Base-by-base conservation (phyloP, 2,888 invertebrate genomes). In the Laspeyria flexula region DNA sequence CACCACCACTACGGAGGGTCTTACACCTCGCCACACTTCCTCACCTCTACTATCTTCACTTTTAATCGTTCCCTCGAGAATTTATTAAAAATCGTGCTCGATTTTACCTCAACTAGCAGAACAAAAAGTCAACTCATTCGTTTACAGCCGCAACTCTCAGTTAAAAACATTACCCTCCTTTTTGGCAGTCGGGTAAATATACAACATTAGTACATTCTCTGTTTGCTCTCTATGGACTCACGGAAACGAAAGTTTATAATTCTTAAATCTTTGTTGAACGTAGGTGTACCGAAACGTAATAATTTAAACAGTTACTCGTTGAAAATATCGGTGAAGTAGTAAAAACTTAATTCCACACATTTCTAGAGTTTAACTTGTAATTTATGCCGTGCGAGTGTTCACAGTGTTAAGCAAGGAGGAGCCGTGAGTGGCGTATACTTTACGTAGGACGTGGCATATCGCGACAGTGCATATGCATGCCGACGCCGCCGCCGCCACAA, bases 281-380 rank as follows among this genome's bases (percentile, higher is more conserved):
- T 79, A 73, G 73, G 74, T 73, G 68, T 75, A 78, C 71, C 74
- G 76, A 75, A 81, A 81, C 74, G 82, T 77, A 81, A 87, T 90
- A 86, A 86, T 83, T 88, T 83, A 84, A 79, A 74, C 78, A 81
- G 80, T 86, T 81, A 80, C 67, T 76, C 71, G 64, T 74, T 76
- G 74, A 79, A 83, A 85, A 84, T 71, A 79, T 77, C 59, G 71
- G 73, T 64, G 63, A 66, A 83, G 80, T 82, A 84, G 81, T 83
- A 85, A 88, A 89, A 90, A 88, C 79, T 88, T 85, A 73, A 83
- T 83, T 83, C 81, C 72, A 79, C 83, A 83, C 83, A 85, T 86
- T 83, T 82, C 83, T 79, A 80, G 78, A 55, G 81, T 83, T 88
- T 83, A 78, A 85, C 77, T 86, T 80, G 75, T 81, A 88, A 90